Conservation (phyloP, 2,888 invertebrate species). For the Orthosia gothica region DNA sequence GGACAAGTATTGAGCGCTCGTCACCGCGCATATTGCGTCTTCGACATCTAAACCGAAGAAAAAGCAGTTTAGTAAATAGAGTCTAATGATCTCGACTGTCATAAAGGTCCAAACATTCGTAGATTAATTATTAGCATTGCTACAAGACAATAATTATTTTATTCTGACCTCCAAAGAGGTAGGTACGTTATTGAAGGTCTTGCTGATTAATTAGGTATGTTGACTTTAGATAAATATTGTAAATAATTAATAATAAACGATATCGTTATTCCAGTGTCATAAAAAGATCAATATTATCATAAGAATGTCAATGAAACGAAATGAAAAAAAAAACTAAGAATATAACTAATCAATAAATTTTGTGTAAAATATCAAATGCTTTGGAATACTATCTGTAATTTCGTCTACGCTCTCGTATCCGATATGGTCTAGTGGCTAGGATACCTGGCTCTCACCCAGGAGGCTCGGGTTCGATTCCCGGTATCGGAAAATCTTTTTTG, state of each 20-base stretch:
- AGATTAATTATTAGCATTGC: no score
- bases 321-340: neutral
- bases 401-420: constrained; percentile 66
- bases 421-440: constrained; percentile 93
- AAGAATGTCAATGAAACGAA: neutral
- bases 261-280: constrained; percentile 17
- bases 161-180: neutral
- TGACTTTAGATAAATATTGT: constrained; percentile 1
- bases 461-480: constrained; percentile 93
- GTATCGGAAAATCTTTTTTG: constrained; percentile 90
- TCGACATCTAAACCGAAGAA: constrained; percentile 91
- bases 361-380: neutral
- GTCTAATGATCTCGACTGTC: neutral
- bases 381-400: neutral
- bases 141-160: neutral
- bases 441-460: constrained; percentile 92
- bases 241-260: neutral
- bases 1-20: constrained; percentile 96
- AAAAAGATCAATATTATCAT: constrained; percentile 25
- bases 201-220: constrained; percentile 1
- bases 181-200: constrained; percentile 4
- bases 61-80: neutral
- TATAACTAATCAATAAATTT: neutral
- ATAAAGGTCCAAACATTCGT: no score
- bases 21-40: constrained; percentile 96